Base-by-base conservation (phyloP, 2,113 vertebrate species). In the Todiramphus chloris region DNA sequence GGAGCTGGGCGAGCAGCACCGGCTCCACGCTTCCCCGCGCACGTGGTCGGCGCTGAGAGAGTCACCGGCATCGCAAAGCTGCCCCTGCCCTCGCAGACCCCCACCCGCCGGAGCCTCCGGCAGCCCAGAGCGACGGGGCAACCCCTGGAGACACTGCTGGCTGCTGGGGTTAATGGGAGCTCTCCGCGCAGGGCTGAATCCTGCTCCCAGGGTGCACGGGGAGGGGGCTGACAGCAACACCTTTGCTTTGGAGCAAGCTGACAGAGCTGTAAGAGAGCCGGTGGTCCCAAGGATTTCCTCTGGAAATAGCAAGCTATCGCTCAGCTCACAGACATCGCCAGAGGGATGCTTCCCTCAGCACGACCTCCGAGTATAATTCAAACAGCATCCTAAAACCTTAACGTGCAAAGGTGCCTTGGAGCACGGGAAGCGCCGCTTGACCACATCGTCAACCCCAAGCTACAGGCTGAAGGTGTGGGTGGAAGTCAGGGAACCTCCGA, bases 151-250 rank as follows among this genome's bases (percentile, higher is more conserved):
- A 69, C 59, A 24, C 5, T 1, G 4, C 31, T 43, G 37, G 7
- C 23, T 4, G 13, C 5, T 11, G 30, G 23, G 25, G 23, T 15
- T 37, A 60, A 53, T 0, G 0, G 33, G 16, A 87, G 13, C 12
- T 33, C 30, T 46, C 37, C 1, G 8, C 28, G 41, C 46, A 15
- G 63, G 23, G 46, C 44, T 3, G 2, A 64, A 69, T 62, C 24
- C 33, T 25, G 18, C 51, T n/a, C 39, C 59, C 51, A n/a, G 23
- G 17, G 83, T 69, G n/a, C 37, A 23, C 39, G 28, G 1, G 0
- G 41, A 12, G 41, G 3, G 8, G 14, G 2, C 2, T 83, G 75
- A 73, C 79, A 85, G 74, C 1, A 2, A 31, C 33, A 23, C 15
- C 17, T 46, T 4, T 4, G 31, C 83, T 78, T 20, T 15, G 46